Conservation (phyloP, 2,888 invertebrate genomes). For the Hydriomena furcata region DNA sequence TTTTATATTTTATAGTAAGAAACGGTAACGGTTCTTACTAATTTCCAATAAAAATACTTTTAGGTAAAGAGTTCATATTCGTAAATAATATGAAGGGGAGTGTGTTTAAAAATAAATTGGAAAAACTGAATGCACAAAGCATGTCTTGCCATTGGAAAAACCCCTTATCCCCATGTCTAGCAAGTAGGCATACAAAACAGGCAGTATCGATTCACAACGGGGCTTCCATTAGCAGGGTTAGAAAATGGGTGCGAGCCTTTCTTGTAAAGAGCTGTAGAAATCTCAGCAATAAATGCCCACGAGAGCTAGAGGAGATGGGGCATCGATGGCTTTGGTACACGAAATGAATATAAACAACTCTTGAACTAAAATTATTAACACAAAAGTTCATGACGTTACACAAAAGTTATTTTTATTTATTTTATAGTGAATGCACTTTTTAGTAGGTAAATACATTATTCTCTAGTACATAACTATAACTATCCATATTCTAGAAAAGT, state of each 20-base stretch:
- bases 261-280: conserved; percentile 62
- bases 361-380: no score
- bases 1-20: conserved; percentile 1
- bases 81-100: not conserved
- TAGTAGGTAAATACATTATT: no score
- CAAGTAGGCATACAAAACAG: conserved; percentile 25
- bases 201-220: conserved; percentile 28
- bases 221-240: conserved; percentile 50
- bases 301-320: conserved; percentile 59
- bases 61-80: no score
- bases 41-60: no score
- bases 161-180: conserved; percentile 2
- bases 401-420: no score
- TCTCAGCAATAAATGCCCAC: conserved; percentile 79
- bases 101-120: not conserved
- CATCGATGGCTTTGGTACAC: no score
- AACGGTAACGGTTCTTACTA: no score
- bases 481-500: no score
- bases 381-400: no score
- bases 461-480: no score
- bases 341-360: no score
- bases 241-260: conserved; percentile 45
- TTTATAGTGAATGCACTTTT: no score
- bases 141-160: conserved; percentile 12
- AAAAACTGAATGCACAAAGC: conserved; percentile 20